Conservation (phyloP, 2,888 invertebrate species). For the Athetis lepigone region DNA sequence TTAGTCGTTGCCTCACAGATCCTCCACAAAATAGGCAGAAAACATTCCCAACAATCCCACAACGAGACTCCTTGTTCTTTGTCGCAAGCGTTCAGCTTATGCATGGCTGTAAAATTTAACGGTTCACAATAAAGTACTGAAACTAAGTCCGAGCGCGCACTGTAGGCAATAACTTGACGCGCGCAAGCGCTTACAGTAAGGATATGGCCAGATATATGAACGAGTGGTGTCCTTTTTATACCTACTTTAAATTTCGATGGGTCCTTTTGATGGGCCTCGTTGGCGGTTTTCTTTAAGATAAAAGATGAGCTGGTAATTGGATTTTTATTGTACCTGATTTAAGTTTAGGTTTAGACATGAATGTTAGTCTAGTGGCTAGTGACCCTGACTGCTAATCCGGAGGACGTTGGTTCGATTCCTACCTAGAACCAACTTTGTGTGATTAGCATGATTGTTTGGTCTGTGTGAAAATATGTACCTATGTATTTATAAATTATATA, state of each 20-base stretch:
- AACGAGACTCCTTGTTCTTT: constrained; percentile 38
- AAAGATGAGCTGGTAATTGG: background rate
- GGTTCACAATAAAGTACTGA: constrained; percentile 85
- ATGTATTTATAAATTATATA: too few species aligned
- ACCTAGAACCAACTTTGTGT: too few species aligned
- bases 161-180: constrained; percentile 72
- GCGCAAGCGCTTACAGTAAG: constrained; percentile 56
- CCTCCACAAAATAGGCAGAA: constrained; percentile 21
- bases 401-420: too few species aligned
- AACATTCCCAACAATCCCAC: fast-evolving
- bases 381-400: too few species aligned
- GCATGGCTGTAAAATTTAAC: constrained; percentile 87
- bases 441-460: too few species aligned
- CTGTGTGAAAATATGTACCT: too few species aligned
- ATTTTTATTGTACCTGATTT: too few species aligned
- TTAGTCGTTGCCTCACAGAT: background rate
- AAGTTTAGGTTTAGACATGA: background rate
- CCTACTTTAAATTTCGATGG: constrained; percentile 38
- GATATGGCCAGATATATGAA: constrained; percentile 56
- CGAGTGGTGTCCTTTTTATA: constrained; percentile 62
- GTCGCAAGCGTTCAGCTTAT: constrained; percentile 76
- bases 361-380: too few species aligned
- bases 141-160: constrained; percentile 80
- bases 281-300: constrained; percentile 34
- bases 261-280: constrained; percentile 43